phyloP scores from a whole-genome alignment of 1,140 invertebrate species.

The Monomorium pharaonis region DNA sequence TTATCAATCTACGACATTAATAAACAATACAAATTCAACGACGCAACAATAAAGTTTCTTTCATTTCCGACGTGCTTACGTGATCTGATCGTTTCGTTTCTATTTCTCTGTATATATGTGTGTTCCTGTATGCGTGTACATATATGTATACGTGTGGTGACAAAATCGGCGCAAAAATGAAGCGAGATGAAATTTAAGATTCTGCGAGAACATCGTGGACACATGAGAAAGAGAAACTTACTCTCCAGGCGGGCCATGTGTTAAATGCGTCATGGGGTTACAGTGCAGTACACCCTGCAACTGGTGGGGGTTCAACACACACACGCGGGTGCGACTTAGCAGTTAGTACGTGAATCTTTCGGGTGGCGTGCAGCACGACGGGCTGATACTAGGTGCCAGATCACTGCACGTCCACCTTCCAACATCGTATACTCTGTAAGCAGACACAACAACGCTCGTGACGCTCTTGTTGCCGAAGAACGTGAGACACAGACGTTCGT shows the following conservation, averaged over 20 bases:
- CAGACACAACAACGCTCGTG: conserved; percentile 58
- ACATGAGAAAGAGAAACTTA: conserved; percentile 69
- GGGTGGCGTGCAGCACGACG: conserved; percentile 68
- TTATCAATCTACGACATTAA: neutral
- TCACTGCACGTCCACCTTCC: conserved; percentile 75
- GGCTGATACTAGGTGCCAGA: conserved; percentile 71
- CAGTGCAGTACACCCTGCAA: conserved; percentile 68
- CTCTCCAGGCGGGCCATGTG: conserved; percentile 79
- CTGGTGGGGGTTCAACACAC: conserved; percentile 59
- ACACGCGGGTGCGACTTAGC: conserved; percentile 64
- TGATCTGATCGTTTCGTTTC: neutral
- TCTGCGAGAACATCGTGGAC: neutral
- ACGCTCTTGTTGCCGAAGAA: neutral
- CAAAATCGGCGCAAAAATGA: neutral
- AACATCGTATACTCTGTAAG: conserved; percentile 75
- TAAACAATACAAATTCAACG: neutral
- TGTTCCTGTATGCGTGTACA: neutral
- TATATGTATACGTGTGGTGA: neutral
- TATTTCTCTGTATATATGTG: too few species aligned
- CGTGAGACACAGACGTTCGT: neutral
- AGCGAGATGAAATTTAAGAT: neutral
- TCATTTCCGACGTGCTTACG: neutral
- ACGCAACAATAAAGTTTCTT: neutral
- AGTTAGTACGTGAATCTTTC: conserved; percentile 72
- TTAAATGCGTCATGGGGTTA: conserved; percentile 77